Percentiles rank a stretch among this genome's conserved stretches.
phyloP scores from a whole-genome alignment of 1,140 invertebrate species.

The Chymomyza costata region DNA sequence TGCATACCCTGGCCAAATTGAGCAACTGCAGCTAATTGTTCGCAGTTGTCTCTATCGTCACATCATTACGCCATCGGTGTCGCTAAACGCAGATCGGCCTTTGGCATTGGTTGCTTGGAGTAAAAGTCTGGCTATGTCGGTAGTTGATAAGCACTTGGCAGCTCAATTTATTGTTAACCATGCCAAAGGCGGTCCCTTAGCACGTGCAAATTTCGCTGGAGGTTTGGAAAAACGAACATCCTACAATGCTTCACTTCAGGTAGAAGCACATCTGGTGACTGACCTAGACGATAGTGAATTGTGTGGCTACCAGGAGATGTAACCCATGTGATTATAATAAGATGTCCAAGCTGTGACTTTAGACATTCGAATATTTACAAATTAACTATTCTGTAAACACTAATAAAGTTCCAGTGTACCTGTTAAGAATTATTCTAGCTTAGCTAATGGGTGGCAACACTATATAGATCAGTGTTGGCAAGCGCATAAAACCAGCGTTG shows the following conservation, averaged over 20 bases:
- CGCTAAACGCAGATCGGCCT: constrained; percentile 80
- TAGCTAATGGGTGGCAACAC: too few species aligned
- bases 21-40: constrained; percentile 80
- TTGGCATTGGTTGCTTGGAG: constrained; percentile 88
- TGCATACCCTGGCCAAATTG: constrained; percentile 82
- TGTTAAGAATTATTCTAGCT: too few species aligned
- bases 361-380: constrained; percentile 19
- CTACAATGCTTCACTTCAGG: constrained; percentile 78
- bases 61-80: constrained; percentile 85
- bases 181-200: constrained; percentile 80
- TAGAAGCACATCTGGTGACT: constrained; percentile 77
- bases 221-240: constrained; percentile 82
- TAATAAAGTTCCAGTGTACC: too few species aligned
- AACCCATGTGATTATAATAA: neutral
- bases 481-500: too few species aligned
- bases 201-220: constrained; percentile 53
- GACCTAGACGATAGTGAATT: constrained; percentile 76
- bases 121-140: constrained; percentile 83
- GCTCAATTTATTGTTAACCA: constrained; percentile 81
- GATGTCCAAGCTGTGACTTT: neutral
- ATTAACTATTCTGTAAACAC: too few species aligned
- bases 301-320: constrained; percentile 74
- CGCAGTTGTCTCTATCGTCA: constrained; percentile 85
- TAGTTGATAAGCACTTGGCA: constrained; percentile 79
- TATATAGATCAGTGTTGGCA: too few species aligned